Evolutionary conservation across 2,888 invertebrate genomes (phyloP), one percentile per base, ranked within the genome.

Genomic region (Crossocerus cetratus): DNA sequence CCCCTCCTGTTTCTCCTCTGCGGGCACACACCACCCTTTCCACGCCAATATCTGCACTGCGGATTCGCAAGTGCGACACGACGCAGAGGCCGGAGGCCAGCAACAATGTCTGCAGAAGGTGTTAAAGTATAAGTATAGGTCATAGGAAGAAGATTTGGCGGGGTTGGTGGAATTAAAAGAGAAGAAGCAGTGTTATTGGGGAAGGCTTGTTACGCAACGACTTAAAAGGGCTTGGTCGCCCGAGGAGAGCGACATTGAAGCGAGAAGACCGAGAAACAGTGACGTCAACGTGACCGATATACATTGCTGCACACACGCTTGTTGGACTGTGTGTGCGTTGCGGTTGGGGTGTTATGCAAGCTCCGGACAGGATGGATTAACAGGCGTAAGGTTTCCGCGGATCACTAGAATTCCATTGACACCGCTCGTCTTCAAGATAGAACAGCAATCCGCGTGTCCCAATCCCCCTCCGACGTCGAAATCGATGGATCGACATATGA

Each of bases 291-390:
- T 59, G 69, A 66, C 69, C 73, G 65, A 73, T 73, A 69, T 72
- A 64, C 53, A 56, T 73, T 18, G 67, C 53, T 45, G 43, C 32
- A 43, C 2, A 14, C 63, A 16, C 16, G 49, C 16, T 49, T 16
- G 8, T 49, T 49, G 56, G 56, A 22, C 72, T 78, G 74, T 73
- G 69, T 32, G 75, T 60, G 60, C 43, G 63, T 73, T 72, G 79
- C 55, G 82, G 81, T 81, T 81, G 72, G 69, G 58, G 23, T 53
- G 68, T 82, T 82, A 69, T 72, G 81, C 77, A 82, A 82, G 65
- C n/a, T 4, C 45, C 57, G 65, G 20, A 23, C 43, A 63, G 60
- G 65, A 56, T 73, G 57, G 75, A 75, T 75, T 73, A 72, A 69
- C 75, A 65, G 61, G 74, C 74, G 72, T 74, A 79, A 72, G 81